phyloP scores from a whole-genome alignment of 2,888 invertebrate genomes.

The Polydrusus tereticollis region DNA sequence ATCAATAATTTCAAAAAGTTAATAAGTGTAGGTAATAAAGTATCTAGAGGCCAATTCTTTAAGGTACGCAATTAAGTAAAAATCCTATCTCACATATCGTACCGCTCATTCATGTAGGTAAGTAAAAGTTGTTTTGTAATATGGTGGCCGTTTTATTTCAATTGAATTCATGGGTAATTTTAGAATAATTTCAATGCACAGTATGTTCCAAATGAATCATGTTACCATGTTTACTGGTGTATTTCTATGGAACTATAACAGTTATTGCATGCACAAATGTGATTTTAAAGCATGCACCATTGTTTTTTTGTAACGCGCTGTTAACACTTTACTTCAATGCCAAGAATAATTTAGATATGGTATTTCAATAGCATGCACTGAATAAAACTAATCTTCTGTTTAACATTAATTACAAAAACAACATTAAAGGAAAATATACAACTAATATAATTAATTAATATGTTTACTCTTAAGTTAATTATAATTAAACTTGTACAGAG shows the following conservation, averaged over 20 bases:
- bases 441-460: no score
- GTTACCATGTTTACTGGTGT: constrained; percentile 6
- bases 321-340: not conserved
- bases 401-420: no score
- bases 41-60: not conserved
- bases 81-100: constrained; percentile 9
- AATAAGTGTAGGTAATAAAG: no score
- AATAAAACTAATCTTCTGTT: no score
- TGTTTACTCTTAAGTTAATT: no score
- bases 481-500: no score
- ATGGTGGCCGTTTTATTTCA: constrained; percentile 24
- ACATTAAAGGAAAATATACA: no score
- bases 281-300: not conserved
- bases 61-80: not conserved
- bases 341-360: not conserved
- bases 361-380: not conserved
- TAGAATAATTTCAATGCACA: constrained; percentile 28
- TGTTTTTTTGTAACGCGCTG: not conserved
- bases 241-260: constrained; percentile 15
- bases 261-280: not conserved
- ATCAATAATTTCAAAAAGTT: no score
- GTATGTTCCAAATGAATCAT: constrained; percentile 24
- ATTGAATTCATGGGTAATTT: constrained; percentile 15
- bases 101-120: constrained; percentile 29
- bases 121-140: constrained; percentile 35